A percentile compares a stretch with the other conserved stretches of the same genome.
These are phyloP conservation scores for Pantala flavescens DNA, from an alignment of 1,140 invertebrate genomes.

Conservation along the genomic window DNA sequence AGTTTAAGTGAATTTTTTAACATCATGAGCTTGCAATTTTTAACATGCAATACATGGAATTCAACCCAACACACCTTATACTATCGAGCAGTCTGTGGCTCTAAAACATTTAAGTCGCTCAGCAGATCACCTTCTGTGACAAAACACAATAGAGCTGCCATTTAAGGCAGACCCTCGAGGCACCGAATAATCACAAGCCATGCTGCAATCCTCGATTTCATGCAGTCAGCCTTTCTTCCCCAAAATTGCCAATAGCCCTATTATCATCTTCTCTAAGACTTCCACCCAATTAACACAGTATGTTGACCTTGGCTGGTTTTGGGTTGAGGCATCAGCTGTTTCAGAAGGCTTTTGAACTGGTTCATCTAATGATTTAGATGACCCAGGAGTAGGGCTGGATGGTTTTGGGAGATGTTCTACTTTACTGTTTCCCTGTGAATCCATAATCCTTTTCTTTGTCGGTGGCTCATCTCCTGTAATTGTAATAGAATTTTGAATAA, in stretches of 20 bases:
- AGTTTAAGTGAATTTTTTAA: neutral
- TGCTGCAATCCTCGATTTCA: neutral
- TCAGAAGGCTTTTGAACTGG: neutral
- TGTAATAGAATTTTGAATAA: too few relatives aligned
- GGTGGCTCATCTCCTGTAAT: neutral
- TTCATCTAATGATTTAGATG: neutral
- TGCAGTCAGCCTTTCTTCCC: neutral
- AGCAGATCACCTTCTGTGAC: too few relatives aligned
- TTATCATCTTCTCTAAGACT: slow-evolving; percentile 7
- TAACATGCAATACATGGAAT: too few relatives aligned
- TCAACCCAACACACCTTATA: too few relatives aligned
- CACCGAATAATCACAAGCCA: neutral
- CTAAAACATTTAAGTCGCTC: too few relatives aligned
- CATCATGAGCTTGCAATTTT: neutral
- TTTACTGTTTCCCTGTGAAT: neutral
- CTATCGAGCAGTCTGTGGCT: too few relatives aligned
- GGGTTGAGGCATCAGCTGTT: neutral
- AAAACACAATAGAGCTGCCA: neutral
- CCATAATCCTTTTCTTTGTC: neutral
- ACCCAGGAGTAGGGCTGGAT: too few relatives aligned
- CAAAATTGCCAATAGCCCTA: neutral
- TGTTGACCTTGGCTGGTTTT: neutral
- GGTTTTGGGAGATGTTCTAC: too few relatives aligned
- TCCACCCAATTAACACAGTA: slow-evolving; percentile 12
- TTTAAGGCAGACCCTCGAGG: neutral